Percentiles rank a stretch among this genome's conserved stretches.
Conservation (phyloP, 2,113 vertebrate species). For the Lophotis ruficrista region DNA sequence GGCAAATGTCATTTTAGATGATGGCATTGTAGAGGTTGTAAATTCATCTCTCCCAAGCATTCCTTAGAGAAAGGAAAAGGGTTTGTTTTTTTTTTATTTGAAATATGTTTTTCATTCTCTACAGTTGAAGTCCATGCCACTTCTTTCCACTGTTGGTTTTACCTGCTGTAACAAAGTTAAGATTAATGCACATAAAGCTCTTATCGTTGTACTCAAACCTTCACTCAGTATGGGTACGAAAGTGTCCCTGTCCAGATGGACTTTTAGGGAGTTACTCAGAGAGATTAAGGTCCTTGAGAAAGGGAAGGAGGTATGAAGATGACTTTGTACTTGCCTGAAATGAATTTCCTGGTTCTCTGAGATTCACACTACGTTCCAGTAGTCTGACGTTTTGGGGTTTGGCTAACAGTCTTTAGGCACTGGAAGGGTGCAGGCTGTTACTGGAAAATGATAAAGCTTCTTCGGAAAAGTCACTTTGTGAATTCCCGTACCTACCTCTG, state of each 20-base stretch:
- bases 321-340: background rate
- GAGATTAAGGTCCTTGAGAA: background rate
- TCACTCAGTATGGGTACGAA: background rate
- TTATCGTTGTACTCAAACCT: background rate
- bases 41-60: background rate
- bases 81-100: background rate
- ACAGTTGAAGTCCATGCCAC: background rate
- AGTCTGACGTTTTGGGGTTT: background rate
- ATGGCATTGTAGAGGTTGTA: background rate
- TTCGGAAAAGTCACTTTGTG: background rate
- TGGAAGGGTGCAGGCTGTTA: background rate
- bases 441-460: background rate
- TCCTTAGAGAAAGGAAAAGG: background rate
- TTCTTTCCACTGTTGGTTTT: background rate
- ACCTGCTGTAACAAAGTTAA: background rate
- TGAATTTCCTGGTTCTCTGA: background rate
- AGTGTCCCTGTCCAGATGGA: background rate
- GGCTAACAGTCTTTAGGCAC: background rate
- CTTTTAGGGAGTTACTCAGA: background rate
- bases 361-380: background rate
- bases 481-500: background rate
- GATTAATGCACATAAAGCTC: background rate
- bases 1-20: background rate
- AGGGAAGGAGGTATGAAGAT: background rate
- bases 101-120: background rate